Conservation (phyloP, 2,113 vertebrate genomes). For the Misgurnus anguillicaudatus region DNA sequence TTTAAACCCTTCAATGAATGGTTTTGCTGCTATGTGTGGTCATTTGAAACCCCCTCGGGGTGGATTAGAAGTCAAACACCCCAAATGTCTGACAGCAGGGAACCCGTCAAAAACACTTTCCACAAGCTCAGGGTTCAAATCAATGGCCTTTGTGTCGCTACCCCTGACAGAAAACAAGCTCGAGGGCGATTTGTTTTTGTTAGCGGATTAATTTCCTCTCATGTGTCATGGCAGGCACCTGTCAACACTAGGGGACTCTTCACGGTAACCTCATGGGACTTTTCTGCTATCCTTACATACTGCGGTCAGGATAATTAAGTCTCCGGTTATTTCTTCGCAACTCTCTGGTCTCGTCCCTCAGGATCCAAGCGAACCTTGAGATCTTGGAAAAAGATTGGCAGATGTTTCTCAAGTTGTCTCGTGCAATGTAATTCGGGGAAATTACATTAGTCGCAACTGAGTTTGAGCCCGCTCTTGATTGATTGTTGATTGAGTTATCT, state of each 20-base stretch:
- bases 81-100: slow-evolving; percentile 35
- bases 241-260: slow-evolving; percentile 52
- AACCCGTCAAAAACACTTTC: slow-evolving; percentile 36
- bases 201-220: slow-evolving; percentile 47
- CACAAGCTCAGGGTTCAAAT: slow-evolving; percentile 28
- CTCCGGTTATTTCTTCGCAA: slow-evolving; percentile 13
- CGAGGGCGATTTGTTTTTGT: slow-evolving; percentile 40
- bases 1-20: slow-evolving; percentile 2
- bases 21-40: neutral
- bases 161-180: slow-evolving; percentile 36
- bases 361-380: slow-evolving; percentile 20
- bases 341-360: slow-evolving; percentile 29
- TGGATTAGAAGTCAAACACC: slow-evolving; percentile 33
- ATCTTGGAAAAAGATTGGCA: slow-evolving; percentile 23
- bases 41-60: slow-evolving; percentile 41
- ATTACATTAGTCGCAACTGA: slow-evolving; percentile 20
- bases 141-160: slow-evolving; percentile 43
- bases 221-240: slow-evolving; percentile 51
- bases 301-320: slow-evolving; percentile 53
- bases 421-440: neutral
- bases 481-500: slow-evolving; percentile 13
- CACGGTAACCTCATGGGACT: slow-evolving; percentile 41
- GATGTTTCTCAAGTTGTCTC: slow-evolving; percentile 33
- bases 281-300: slow-evolving; percentile 34
- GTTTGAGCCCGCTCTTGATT: neutral